These are phyloP conservation scores for Crematogaster levior DNA, from an alignment of 2,888 invertebrate genomes.

Conservation along the genomic window DNA sequence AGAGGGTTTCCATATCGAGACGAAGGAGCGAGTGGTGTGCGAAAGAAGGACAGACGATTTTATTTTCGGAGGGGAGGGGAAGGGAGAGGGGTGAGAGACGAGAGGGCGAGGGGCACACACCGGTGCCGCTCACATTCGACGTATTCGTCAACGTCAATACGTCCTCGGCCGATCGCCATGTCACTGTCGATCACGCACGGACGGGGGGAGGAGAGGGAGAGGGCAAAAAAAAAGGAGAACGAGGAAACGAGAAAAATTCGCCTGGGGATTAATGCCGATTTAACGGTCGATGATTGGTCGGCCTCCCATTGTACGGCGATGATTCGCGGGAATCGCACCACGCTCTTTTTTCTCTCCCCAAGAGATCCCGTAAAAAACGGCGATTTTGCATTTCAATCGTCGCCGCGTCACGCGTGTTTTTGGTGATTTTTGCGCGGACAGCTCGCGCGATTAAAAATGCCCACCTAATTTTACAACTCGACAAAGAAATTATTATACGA, in stretches of 20 bases:
- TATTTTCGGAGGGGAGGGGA: constrained; percentile 16
- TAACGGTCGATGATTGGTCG: constrained; percentile 74
- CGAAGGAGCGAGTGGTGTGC: constrained; percentile 1
- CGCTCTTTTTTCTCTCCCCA: not conserved
- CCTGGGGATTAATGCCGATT: constrained; percentile 78
- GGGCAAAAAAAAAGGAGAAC: constrained; percentile 48
- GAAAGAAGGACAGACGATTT: constrained; percentile 51
- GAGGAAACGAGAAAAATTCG: constrained; percentile 70
- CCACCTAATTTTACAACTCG: constrained; percentile 11
- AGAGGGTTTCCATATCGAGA: constrained; percentile 10
- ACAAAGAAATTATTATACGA: constrained; percentile 1
- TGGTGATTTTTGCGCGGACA: not conserved
- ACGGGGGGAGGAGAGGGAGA: not conserved
- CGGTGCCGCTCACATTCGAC: constrained; percentile 43
- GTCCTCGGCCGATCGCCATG: constrained; percentile 72
- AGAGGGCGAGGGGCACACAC: not conserved
- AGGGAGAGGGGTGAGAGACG: not conserved
- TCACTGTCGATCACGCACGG: constrained; percentile 79
- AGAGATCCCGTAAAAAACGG: constrained; percentile 37
- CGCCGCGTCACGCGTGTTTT: not conserved
- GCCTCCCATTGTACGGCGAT: constrained; percentile 64
- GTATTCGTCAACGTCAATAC: constrained; percentile 76
- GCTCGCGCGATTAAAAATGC: constrained; percentile 19
- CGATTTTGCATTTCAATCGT: constrained; percentile 32
- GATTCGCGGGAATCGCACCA: constrained; percentile 50